These are phyloP conservation scores for Macroramphosus scolopax DNA, from an alignment of 2,797 vertebrate genomes.

Conservation along the genomic window DNA sequence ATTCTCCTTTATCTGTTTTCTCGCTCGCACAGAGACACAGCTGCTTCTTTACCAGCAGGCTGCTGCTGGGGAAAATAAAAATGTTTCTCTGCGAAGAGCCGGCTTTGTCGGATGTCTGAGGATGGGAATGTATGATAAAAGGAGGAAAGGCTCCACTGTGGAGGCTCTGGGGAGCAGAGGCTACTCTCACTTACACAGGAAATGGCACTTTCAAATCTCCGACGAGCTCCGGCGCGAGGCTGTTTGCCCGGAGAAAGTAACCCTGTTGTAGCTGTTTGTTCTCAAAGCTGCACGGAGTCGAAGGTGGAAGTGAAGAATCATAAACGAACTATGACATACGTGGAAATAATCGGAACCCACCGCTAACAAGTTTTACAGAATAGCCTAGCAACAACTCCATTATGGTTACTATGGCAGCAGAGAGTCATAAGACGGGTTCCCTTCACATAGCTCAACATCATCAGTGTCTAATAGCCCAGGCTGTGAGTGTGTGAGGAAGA, in stretches of 20 bases:
- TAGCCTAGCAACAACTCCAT: constrained; percentile 41
- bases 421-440: constrained; percentile 27
- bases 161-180: constrained; percentile 56
- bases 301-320: constrained; percentile 28
- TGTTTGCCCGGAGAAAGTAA: constrained; percentile 54
- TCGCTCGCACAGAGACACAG: constrained; percentile 9
- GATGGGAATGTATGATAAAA: constrained; percentile 64
- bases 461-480: constrained; percentile 20
- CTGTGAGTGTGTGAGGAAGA: constrained; percentile 20
- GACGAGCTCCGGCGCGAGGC: constrained; percentile 28
- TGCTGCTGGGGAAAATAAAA: constrained; percentile 57
- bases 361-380: constrained; percentile 29
- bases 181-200: constrained; percentile 65
- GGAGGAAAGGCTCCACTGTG: constrained; percentile 52
- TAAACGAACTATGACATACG: constrained; percentile 21
- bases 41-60: constrained; percentile 33
- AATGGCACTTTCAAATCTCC: constrained; percentile 65
- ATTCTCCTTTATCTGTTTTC: constrained; percentile 25
- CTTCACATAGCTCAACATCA: constrained; percentile 12
- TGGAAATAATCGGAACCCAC: constrained; percentile 14
- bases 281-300: constrained; percentile 30
- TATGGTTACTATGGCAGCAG: constrained; percentile 52
- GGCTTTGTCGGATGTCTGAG: constrained; percentile 56
- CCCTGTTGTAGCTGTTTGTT: constrained; percentile 48
- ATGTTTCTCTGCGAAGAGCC: constrained; percentile 49